Conservation (phyloP, 2,888 invertebrate species). For the Lepeophtheirus nordmannii region DNA sequence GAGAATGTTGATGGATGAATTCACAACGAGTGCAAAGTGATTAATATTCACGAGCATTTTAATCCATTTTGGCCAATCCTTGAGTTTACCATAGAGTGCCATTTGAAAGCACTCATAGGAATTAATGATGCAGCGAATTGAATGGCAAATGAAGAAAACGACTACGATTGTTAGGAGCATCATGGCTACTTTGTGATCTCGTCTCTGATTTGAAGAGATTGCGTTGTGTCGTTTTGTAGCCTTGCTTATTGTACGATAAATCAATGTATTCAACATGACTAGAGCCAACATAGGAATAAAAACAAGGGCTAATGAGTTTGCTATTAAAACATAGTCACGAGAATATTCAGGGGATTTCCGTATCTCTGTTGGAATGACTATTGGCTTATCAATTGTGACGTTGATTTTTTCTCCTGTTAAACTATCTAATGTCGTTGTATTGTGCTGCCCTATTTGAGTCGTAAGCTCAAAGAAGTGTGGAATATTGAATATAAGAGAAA, state of each 20-base stretch:
- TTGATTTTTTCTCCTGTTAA: background rate
- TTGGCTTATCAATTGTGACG: background rate
- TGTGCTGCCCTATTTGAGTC: background rate
- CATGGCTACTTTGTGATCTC: slow-evolving; percentile 15
- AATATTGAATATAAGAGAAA: slow-evolving; percentile 9
- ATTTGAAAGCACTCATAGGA: slow-evolving; percentile 18
- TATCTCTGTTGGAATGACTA: slow-evolving; percentile 2
- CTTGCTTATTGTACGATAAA: slow-evolving; percentile 13
- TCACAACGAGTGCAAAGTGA: slow-evolving; percentile 19
- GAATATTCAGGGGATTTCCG: slow-evolving; percentile 4
- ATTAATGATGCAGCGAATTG: slow-evolving; percentile 17
- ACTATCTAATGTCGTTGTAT: background rate
- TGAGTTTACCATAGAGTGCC: slow-evolving; percentile 9
- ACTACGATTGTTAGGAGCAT: slow-evolving; percentile 16
- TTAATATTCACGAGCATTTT: slow-evolving; percentile 11
- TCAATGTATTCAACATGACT: background rate
- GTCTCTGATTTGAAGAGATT: slow-evolving; percentile 17
- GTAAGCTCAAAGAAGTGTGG: slow-evolving; percentile 17
- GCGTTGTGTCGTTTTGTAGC: slow-evolving; percentile 17
- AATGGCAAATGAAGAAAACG: slow-evolving; percentile 12
- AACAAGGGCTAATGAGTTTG: slow-evolving; percentile 12
- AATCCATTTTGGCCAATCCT: slow-evolving; percentile 14
- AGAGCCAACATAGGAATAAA: slow-evolving; percentile 19
- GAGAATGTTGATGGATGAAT: slow-evolving; percentile 20
- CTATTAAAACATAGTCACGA: slow-evolving; percentile 19